Evolutionary conservation across 23 tunicate genomes (phyloP).

Genomic region (Ciona savignyi): DNA sequence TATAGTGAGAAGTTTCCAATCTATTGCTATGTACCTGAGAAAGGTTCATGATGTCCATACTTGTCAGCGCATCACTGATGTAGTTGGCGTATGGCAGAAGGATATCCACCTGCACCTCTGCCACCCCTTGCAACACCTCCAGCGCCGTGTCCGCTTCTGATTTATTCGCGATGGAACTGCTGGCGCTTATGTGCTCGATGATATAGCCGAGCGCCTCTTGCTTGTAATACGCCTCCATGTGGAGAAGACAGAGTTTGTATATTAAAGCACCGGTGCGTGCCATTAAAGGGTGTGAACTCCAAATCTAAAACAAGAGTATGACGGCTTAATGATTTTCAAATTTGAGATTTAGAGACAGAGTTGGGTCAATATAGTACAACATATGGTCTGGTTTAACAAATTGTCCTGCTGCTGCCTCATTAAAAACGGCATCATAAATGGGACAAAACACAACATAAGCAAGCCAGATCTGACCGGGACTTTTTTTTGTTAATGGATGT

Average conservation of each 20-base stretch:
- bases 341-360: too few species aligned
- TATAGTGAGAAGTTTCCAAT: too few species aligned
- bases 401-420: too few species aligned
- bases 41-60: conserved; percentile 51
- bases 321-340: too few species aligned
- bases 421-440: background rate
- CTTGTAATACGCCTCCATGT: conserved; percentile 45
- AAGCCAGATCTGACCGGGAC: too few species aligned
- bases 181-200: conserved; percentile 41
- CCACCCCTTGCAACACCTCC: conserved; percentile 23
- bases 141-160: conserved; percentile 65
- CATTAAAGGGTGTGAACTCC: conserved; percentile 24
- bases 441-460: background rate
- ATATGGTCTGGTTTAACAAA: too few species aligned
- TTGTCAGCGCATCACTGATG: conserved; percentile 42
- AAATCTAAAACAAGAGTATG: conserved; percentile 22
- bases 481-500: too few species aligned
- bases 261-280: conserved; percentile 29
- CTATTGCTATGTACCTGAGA: too few species aligned
- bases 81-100: conserved; percentile 34
- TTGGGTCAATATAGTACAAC: too few species aligned
- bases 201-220: conserved; percentile 51
- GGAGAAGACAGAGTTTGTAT: conserved; percentile 25
- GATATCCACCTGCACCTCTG: conserved; percentile 11
- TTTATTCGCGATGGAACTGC: conserved; percentile 13